Conservation (phyloP, 30 jellyfish, hydroid and myxozoan genomes). For the Sanderia malayensis region DNA sequence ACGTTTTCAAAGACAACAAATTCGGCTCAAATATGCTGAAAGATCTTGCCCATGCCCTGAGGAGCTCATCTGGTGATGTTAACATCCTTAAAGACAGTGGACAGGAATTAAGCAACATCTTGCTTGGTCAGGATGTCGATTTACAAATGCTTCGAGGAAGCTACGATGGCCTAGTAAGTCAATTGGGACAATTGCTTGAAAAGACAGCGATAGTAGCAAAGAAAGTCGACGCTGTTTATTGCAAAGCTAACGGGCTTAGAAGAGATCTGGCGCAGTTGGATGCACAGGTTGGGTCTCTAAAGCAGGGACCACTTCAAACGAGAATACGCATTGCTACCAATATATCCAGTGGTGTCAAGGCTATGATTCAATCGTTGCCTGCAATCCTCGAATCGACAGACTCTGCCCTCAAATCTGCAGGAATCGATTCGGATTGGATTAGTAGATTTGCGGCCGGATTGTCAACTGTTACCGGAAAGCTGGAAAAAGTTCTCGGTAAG, state of each 20-base stretch:
- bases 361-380: slow-evolving; percentile 60
- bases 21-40: slow-evolving; percentile 36
- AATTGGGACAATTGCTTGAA: slow-evolving; percentile 46
- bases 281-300: slow-evolving; percentile 13
- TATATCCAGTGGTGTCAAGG: slow-evolving; percentile 49
- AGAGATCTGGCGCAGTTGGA: slow-evolving; percentile 2
- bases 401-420: slow-evolving; percentile 64
- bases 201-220: slow-evolving; percentile 61
- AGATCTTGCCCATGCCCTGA: slow-evolving; percentile 59
- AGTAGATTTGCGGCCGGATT: slow-evolving; percentile 40
- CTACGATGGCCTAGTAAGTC: slow-evolving; percentile 28
- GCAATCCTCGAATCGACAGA: slow-evolving; percentile 39
- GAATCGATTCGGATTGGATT: slow-evolving; percentile 78
- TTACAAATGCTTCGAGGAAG: slow-evolving; percentile 50
- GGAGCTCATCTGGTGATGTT: slow-evolving; percentile 47
- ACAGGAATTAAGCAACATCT: slow-evolving; percentile 38
- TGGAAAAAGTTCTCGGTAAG: slow-evolving; percentile 37
- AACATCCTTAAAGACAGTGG: slow-evolving; percentile 41
- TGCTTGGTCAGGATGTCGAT: slow-evolving; percentile 72
- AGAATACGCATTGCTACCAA: slow-evolving; percentile 64
- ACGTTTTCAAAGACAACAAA: slow-evolving; percentile 7
- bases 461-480: slow-evolving; percentile 25
- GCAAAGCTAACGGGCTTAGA: slow-evolving; percentile 34
- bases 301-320: slow-evolving; percentile 57
- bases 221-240: slow-evolving; percentile 45